A percentile compares a stretch with the other conserved stretches of the same genome.
These are phyloP conservation scores for Coreius guichenoti DNA, from an alignment of 2,797 vertebrate species.

Conservation along the genomic window DNA sequence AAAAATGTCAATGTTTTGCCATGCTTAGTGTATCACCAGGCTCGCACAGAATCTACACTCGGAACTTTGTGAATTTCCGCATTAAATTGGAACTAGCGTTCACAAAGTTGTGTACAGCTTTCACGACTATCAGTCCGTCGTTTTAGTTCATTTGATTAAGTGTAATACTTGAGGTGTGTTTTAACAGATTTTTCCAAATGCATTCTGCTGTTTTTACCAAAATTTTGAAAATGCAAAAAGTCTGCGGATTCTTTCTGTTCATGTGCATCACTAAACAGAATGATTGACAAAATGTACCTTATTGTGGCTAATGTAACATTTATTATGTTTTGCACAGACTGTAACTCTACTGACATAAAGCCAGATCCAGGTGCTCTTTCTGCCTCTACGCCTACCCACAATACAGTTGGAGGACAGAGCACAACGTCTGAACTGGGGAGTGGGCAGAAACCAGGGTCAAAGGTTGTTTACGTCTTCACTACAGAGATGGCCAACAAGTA, in stretches of 20 bases:
- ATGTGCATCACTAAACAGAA: neutral
- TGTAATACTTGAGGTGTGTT: neutral
- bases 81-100: neutral
- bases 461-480: constrained; percentile 98
- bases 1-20: neutral
- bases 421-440: constrained; percentile 86
- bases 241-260: neutral
- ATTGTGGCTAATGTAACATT: neutral
- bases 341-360: constrained; percentile 95
- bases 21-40: neutral
- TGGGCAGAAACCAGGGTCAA: constrained; percentile 91
- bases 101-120: neutral
- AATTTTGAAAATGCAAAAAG: neutral
- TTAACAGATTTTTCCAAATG: neutral
- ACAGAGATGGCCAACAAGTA: constrained; percentile 99
- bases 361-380: constrained; percentile 92
- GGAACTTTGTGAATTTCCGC: neutral
- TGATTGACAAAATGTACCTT: neutral
- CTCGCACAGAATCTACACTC: neutral
- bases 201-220: neutral
- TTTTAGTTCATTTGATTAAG: neutral
- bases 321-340: constrained; percentile 77
- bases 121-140: neutral
- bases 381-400: constrained; percentile 94
- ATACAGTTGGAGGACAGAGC: constrained; percentile 84